Evolutionary conservation across 2,888 invertebrate genomes (phyloP), one percentile per base, ranked within the genome.

Genomic region (Drosophila flavopinicola): DNA sequence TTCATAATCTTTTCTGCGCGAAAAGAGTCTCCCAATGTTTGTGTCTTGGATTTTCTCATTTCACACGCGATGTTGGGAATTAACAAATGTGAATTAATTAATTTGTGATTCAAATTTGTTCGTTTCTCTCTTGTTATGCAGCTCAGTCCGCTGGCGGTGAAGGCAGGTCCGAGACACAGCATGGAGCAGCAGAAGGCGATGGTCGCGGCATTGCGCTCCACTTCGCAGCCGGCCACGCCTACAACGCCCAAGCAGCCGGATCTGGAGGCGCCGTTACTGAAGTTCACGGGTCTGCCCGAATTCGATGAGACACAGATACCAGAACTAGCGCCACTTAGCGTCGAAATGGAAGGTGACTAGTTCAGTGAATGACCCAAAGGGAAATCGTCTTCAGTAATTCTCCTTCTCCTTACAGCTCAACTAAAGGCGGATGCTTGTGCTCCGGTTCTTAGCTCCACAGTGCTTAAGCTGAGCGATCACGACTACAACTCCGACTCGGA

Each of bases 221-320:
- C 64, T 11, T 47, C 70, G 3, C 61, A 59, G 30, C 56, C 78
- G 7, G 33, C 32, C 42, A 51, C 65, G 13, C 60, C 65, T 27
- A 51, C 57, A 38, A 29, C 32, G n/a, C 38, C 30, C 6, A 33
- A 24, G 33, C 32, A 59, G 47, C 66, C 65, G 47, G 70, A 71
- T 47, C 24, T 47, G 24, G 75, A 75, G 24, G 32, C 58, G 10
- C 33, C 51, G 2, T 15, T 23, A n/a, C 20, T 54, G 0, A 78
- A 59, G 45, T 70, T 84, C 49, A 51, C 53, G 42, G 89, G 87
- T 24, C 60, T 88, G 30, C 78, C 88, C 2, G 88, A 87, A 52
- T 88, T 85, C 37, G 88, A 89, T 73, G 90, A 88, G 58, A 41
- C 84, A 3, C 70, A 86, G 52, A 88, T 89, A 38, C 89, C 88